Evolutionary conservation across 2,797 vertebrate species (phyloP), one percentile per base, ranked within the genome.

Genomic region (Rhinophrynus dorsalis): DNA sequence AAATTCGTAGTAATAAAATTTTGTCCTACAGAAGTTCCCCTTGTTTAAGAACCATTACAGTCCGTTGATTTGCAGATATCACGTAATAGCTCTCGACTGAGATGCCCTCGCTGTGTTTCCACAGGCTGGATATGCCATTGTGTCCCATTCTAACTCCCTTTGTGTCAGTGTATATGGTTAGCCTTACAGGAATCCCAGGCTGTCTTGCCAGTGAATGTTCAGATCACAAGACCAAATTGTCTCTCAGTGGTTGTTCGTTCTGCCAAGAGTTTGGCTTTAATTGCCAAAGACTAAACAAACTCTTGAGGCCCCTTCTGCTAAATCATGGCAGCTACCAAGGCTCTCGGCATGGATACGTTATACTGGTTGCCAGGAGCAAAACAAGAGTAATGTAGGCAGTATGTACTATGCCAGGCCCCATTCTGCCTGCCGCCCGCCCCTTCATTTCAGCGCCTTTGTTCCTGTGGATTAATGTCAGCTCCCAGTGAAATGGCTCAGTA

Each of bases 311-410:
- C 44, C 40, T 11, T 18, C 33, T 40, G 55, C 55, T 27, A 33
- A 26, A 40, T 40, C 40, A 58, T 24, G 26, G 20, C 7, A 24
- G 35, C 55, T 38, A 24, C 57, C 38, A 12, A 18, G 20, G 38
- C 27, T 60, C 38, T 60, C 38, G 20, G 17, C 57, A 27, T 30
- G 15, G 57, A 24, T 24, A n/a, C 10, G 27, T 40, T 45, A 26
- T 44, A 45, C 18, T 24, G 57, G 24, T 37, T 44, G 57, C 24
- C 57, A n/a, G 8, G n/a, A 59, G 33, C 24, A n/a, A n/a, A n/a
- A n/a, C n/a, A n/a, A n/a, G n/a, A n/a, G 8, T 11, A 7, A 44
- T 38, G n/a, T 38, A 11, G 15, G 32, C 32, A 29, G 38, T 4
- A n/a, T n/a, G 35, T 2, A 12, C 52, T n/a, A 12, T 15, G 32